A percentile compares a stretch with the other conserved stretches of the same genome.
Conservation (phyloP, 2,888 invertebrate species). For the Eupithecia subumbrata region DNA sequence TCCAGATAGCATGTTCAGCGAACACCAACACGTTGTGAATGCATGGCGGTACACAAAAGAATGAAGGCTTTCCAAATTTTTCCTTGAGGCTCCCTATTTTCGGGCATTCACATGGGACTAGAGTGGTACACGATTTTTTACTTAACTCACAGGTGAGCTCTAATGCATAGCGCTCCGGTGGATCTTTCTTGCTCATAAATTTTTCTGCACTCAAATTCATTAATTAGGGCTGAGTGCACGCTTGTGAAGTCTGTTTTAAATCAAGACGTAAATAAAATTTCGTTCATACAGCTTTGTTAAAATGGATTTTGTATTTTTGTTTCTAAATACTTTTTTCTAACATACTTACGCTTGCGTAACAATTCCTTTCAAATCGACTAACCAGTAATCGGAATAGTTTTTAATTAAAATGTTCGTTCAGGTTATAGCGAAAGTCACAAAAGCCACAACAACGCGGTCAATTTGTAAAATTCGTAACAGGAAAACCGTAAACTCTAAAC, state of each 20-base stretch:
- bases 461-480: not conserved
- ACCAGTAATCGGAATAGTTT: not conserved
- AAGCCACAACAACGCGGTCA: not conserved
- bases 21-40: constrained; percentile 52
- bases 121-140: constrained; percentile 77
- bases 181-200: constrained; percentile 44
- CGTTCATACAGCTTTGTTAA: not conserved
- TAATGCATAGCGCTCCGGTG: constrained; percentile 62
- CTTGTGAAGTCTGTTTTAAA: constrained; percentile 22
- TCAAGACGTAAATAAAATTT: constrained; percentile 14
- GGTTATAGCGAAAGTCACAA: not conserved
- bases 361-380: not conserved
- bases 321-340: not conserved
- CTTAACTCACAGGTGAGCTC: constrained; percentile 71
- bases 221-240: constrained; percentile 44
- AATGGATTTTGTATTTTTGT: not conserved
- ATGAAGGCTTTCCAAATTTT: constrained; percentile 65
- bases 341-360: not conserved
- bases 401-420: not conserved
- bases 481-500: not conserved
- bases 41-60: constrained; percentile 63
- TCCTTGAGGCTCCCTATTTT: constrained; percentile 57
- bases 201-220: constrained; percentile 48
- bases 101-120: constrained; percentile 64
- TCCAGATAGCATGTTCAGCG: constrained; percentile 53